Conservation (phyloP, 2,888 invertebrate genomes). For the Monochamus alternatus region DNA sequence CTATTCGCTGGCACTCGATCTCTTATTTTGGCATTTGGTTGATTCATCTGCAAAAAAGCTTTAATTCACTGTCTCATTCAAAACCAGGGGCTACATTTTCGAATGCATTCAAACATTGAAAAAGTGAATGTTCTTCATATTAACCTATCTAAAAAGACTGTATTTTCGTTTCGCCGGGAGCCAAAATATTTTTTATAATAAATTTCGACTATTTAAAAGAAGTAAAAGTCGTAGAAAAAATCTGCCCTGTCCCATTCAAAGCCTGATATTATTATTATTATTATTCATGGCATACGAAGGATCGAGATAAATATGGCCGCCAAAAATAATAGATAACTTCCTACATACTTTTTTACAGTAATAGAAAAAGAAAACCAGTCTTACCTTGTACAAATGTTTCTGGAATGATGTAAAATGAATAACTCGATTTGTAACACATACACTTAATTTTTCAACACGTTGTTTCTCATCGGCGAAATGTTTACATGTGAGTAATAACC, state of each 20-base stretch:
- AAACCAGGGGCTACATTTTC: background rate
- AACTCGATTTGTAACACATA: background rate
- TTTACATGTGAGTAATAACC: background rate
- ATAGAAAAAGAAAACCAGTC: background rate
- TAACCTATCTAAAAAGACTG: background rate
- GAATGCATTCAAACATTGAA: no score
- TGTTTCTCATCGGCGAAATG: background rate
- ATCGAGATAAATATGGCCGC: background rate
- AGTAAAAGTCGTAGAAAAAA: background rate
- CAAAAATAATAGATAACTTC: background rate
- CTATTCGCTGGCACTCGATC: background rate
- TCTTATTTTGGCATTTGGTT: background rate
- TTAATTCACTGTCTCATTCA: no score
- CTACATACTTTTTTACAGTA: background rate
- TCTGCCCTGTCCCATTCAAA: background rate
- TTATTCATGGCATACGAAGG: background rate
- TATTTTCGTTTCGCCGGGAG: background rate
- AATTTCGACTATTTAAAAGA: no score
- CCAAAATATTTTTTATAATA: no score
- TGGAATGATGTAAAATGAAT: background rate
- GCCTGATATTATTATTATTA: background rate
- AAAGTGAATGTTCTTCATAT: no score
- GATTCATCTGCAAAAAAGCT: no score
- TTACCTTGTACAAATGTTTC: slow-evolving; percentile 2
- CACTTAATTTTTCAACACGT: background rate